These are phyloP conservation scores for Ethmia dodecea DNA, from an alignment of 2,888 invertebrate species.

Conservation along the genomic window DNA sequence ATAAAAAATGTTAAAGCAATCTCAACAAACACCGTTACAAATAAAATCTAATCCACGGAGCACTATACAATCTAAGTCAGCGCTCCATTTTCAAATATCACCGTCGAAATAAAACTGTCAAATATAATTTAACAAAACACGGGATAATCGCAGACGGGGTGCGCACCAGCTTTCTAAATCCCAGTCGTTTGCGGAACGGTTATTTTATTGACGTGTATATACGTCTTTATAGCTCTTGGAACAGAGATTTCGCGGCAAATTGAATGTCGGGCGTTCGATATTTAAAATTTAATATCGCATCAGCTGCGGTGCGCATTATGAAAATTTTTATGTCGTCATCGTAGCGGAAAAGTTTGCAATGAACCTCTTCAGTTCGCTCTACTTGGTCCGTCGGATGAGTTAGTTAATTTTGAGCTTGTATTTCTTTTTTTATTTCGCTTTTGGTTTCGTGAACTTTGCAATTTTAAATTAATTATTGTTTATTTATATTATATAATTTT, in stretches of 20 bases:
- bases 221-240: conserved; percentile 23
- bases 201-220: conserved; percentile 42
- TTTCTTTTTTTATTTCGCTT: too few relatives aligned
- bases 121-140: neutral
- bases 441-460: too few relatives aligned
- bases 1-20: too few relatives aligned
- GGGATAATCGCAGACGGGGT: neutral
- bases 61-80: too few relatives aligned
- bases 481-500: too few relatives aligned
- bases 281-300: conserved; percentile 74
- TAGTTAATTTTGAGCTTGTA: too few relatives aligned
- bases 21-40: too few relatives aligned
- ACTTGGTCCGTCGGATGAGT: neutral
- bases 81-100: too few relatives aligned
- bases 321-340: conserved; percentile 48
- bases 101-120: too few relatives aligned
- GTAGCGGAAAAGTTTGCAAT: conserved; percentile 23
- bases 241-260: conserved; percentile 56
- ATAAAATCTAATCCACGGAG: too few relatives aligned
- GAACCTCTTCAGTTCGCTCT: conserved; percentile 5
- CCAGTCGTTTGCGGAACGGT: conserved; percentile 23
- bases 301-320: conserved; percentile 62
- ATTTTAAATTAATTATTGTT: too few relatives aligned
- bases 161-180: conserved; percentile 9
- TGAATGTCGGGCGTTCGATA: conserved; percentile 59